These are phyloP conservation scores for Drosophila aff. DNA, from an alignment of 1,140 invertebrate species.

Conservation along the genomic window DNA sequence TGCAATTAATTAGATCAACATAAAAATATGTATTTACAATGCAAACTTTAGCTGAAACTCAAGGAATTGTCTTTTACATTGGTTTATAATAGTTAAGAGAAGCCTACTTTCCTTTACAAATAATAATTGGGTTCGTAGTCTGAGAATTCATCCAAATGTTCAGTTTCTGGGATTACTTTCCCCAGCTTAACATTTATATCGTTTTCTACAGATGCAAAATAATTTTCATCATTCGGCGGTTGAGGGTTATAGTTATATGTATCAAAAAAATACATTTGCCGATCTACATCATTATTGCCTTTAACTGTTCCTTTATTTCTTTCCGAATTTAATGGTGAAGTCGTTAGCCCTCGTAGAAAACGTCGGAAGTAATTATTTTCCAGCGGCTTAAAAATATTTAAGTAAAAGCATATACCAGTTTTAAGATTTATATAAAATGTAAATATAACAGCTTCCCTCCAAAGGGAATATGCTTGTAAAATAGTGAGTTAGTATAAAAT, in stretches of 20 bases:
- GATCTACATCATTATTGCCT: constrained; percentile 17
- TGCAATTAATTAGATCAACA: neutral
- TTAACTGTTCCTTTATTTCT: constrained; percentile 7
- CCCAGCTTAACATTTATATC: neutral
- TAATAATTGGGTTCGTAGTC: constrained; percentile 7
- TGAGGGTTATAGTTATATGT: constrained; percentile 5
- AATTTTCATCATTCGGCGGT: neutral
- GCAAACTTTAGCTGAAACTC: neutral
- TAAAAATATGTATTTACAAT: constrained; percentile 14
- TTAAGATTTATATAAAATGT: neutral
- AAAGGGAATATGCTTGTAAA: neutral
- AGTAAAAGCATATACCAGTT: neutral
- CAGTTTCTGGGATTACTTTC: constrained; percentile 1
- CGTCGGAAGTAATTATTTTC: constrained; percentile 52
- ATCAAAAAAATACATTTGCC: constrained; percentile 1
- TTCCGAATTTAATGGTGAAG: constrained; percentile 9
- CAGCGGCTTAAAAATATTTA: constrained; percentile 37
- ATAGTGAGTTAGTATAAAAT: neutral
- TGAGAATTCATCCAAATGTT: constrained; percentile 29
- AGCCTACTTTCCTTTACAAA: neutral
- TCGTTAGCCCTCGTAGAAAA: constrained; percentile 22
- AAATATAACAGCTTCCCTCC: neutral
- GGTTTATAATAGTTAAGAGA: neutral
- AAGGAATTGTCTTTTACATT: neutral
- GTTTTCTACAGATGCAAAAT: constrained; percentile 9